A percentile compares a stretch with the other conserved stretches of the same genome.
Evolutionary conservation across 2,113 vertebrate species (phyloP).

Genomic region (Hymenochirus boettgeri): DNA sequence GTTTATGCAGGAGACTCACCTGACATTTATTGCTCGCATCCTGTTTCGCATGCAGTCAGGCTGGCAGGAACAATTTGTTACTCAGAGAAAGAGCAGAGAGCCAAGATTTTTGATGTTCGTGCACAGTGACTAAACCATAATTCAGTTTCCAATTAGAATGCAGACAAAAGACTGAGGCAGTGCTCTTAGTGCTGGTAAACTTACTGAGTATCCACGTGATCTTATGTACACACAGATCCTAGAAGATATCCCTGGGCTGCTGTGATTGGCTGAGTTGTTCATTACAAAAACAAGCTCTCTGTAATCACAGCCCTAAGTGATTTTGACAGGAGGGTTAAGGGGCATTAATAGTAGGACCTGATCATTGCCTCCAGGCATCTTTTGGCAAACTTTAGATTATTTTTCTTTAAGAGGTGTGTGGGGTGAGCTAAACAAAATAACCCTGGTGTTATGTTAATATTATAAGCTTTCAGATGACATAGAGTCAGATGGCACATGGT

Average conservation of each 20-base stretch:
- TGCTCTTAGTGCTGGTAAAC: conserved; percentile 15
- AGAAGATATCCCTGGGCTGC: conserved; percentile 35
- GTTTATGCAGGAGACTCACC: conserved; percentile 45
- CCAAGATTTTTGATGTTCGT: background rate
- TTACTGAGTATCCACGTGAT: conserved; percentile 54
- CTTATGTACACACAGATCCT: conserved; percentile 38
- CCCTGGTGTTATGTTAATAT: background rate
- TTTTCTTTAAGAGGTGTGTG: conserved; percentile 10
- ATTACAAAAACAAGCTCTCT: conserved; percentile 33
- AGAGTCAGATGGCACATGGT: background rate
- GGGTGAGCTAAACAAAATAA: conserved; percentile 13
- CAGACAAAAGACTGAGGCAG: conserved; percentile 13
- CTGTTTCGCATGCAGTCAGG: background rate
- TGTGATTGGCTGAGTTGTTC: conserved; percentile 18
- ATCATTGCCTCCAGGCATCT: background rate
- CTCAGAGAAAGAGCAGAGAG: conserved; percentile 7
- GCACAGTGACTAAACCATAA: background rate
- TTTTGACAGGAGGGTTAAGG: conserved; percentile 39
- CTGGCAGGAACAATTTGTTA: conserved; percentile 42
- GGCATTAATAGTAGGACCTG: conserved; percentile 37
- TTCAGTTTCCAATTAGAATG: conserved; percentile 7
- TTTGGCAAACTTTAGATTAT: background rate
- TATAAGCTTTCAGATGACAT: background rate
- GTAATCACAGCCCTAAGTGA: conserved; percentile 28
- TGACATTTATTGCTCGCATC: conserved; percentile 32